Conservation (phyloP, 1,140 invertebrate species). For the Ips nitidus region DNA sequence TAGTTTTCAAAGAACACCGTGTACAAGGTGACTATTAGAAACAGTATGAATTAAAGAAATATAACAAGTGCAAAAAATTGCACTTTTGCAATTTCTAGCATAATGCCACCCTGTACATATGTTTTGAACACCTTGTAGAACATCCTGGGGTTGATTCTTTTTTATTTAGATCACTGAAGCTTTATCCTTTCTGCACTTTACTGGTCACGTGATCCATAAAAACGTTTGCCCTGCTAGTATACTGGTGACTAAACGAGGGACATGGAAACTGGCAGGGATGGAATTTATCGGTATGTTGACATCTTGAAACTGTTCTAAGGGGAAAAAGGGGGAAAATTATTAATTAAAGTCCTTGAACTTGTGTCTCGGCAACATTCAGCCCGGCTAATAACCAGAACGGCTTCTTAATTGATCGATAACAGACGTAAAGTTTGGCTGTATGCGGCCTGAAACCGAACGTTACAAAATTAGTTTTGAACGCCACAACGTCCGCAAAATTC, state of each 20-base stretch:
- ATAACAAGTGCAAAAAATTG: no score
- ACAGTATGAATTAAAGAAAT: no score
- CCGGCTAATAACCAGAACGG: neutral
- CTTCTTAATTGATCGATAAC: neutral
- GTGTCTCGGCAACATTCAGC: no score
- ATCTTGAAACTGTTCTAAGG: neutral
- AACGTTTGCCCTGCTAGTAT: constrained; percentile 93
- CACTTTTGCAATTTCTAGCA: no score
- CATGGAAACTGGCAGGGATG: constrained; percentile 94
- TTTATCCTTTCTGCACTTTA: constrained; percentile 87
- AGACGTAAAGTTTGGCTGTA: neutral
- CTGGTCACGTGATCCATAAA: constrained; percentile 81
- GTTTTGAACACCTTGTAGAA: no score
- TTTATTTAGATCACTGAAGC: constrained; percentile 87
- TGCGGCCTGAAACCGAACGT: neutral
- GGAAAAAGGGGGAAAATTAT: no score
- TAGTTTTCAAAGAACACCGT: no score
- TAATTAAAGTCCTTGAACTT: no score
- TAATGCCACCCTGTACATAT: no score
- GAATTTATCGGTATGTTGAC: constrained; percentile 82
- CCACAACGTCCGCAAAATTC: neutral
- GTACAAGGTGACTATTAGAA: no score
- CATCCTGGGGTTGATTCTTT: neutral
- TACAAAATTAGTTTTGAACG: no score
- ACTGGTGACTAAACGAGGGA: constrained; percentile 90